Evolutionary conservation across 1,140 invertebrate species (phyloP).

Genomic region (Neodiprion virginianus): DNA sequence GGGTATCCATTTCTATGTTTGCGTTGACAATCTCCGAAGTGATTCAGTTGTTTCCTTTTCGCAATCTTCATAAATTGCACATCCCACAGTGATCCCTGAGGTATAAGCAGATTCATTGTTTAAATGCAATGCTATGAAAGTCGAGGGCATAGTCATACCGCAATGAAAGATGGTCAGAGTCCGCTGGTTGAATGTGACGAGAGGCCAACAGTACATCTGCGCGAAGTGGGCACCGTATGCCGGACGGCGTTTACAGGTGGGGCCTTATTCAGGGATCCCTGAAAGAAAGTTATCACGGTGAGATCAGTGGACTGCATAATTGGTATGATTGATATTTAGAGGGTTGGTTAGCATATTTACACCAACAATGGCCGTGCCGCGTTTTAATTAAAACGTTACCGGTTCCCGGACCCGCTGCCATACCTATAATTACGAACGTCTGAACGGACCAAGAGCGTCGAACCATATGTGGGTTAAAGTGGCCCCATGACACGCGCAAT

Average conservation of each 20-base stretch:
- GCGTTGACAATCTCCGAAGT: too few species aligned
- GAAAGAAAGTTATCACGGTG: conserved; percentile 30
- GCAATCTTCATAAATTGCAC: too few species aligned
- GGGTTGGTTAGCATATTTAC: conserved; percentile 46
- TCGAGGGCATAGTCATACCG: too few species aligned
- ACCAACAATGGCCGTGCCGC: conserved; percentile 36
- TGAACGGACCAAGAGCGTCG: too few species aligned
- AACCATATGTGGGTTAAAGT: not conserved
- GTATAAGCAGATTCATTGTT: too few species aligned
- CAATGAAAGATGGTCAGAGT: not conserved
- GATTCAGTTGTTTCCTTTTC: too few species aligned
- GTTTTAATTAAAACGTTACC: conserved; percentile 46
- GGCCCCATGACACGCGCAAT: not conserved
- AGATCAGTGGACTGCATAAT: conserved; percentile 39
- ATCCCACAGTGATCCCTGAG: too few species aligned
- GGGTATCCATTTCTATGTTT: too few species aligned
- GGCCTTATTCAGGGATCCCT: conserved; percentile 14
- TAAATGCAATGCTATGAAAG: too few species aligned
- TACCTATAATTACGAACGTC: conserved; percentile 6
- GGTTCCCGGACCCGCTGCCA: conserved; percentile 10
- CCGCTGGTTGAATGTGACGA: not conserved
- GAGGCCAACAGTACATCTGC: not conserved
- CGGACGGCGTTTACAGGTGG: not conserved
- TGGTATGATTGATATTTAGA: conserved; percentile 50
- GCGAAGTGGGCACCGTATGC: not conserved